Base-by-base conservation (phyloP, 1,140 invertebrate genomes). In the Temnothorax longispinosus region DNA sequence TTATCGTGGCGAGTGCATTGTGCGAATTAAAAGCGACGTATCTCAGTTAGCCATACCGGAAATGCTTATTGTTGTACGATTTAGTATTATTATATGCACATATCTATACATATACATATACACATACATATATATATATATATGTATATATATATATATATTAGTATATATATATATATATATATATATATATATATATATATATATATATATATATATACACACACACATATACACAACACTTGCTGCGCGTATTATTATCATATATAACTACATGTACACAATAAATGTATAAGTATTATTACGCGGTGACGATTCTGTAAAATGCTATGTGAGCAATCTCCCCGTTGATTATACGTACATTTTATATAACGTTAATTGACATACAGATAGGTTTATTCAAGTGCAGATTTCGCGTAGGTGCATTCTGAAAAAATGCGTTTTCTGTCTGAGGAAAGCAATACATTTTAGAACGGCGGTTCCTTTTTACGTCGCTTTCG, bases 331-430 rank as follows among this genome's bases (percentile, higher is more conserved):
- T 84, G 76, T 60, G 65, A 90, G 41, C 41, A 74, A 35, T 75
- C 41, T 21, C 3, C 0, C 60, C 56, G 72, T 89, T 91, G 69
- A 74, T 82, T 72, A 50, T 82, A 64, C 88, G 74, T 58, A 89
- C 76, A 82, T 92, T 91, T 92, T 87, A 86, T 90, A 89, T 92
- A 91, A 89, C 58, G 27, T 90, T 89, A 65, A 56, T 87, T 87
- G 54, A 21, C 80, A 72, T 85, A 38, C 78, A 74, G 77, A 54
- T 75, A 86, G 67, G 8, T 76, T 38, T 60, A 35, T 65, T 18
- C 54, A 72, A 82, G 58, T 47, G 38, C 21, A 74, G 80, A 82
- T 50, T 84, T 44, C 13, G 38, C 21, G 7, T 67, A 80, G 35
- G 8, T 65, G 27, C 38, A 67, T 67, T 21, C 27, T 38, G 10